phyloP scores from a whole-genome alignment of 2,797 vertebrate genomes.

The Setipinna tenuifilis region DNA sequence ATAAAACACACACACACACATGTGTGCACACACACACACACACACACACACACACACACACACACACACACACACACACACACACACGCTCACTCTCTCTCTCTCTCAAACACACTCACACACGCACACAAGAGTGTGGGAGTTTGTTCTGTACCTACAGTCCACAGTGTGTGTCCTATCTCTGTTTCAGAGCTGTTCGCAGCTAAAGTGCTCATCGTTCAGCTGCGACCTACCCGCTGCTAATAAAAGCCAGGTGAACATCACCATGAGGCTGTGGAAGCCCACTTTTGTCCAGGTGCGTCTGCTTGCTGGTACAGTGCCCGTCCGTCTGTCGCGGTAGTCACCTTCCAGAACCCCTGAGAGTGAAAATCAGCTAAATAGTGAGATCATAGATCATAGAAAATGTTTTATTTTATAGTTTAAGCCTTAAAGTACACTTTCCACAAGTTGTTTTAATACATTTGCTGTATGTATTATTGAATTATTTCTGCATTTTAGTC shows the following conservation, averaged over 20 bases:
- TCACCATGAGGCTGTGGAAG: slow-evolving; percentile 90
- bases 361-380: too few species aligned
- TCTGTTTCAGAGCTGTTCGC: slow-evolving; percentile 79
- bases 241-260: slow-evolving; percentile 80
- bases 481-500: too few species aligned
- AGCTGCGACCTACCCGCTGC: slow-evolving; percentile 77
- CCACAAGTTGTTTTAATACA: too few species aligned
- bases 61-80: neutral
- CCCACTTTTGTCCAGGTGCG: slow-evolving; percentile 89
- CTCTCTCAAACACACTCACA: neutral
- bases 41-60: neutral
- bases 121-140: neutral
- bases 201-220: slow-evolving; percentile 72
- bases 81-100: neutral
- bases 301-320: slow-evolving; percentile 30
- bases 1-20: too few species aligned
- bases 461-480: too few species aligned
- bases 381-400: too few species aligned
- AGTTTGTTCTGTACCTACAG: neutral
- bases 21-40: too few species aligned
- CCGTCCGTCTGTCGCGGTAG: too few species aligned
- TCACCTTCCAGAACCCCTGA: too few species aligned
- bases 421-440: too few species aligned
- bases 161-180: neutral
- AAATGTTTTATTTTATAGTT: too few species aligned